Evolutionary conservation across 2,113 vertebrate genomes (phyloP).

Genomic region (Sapayoa aenigma): DNA sequence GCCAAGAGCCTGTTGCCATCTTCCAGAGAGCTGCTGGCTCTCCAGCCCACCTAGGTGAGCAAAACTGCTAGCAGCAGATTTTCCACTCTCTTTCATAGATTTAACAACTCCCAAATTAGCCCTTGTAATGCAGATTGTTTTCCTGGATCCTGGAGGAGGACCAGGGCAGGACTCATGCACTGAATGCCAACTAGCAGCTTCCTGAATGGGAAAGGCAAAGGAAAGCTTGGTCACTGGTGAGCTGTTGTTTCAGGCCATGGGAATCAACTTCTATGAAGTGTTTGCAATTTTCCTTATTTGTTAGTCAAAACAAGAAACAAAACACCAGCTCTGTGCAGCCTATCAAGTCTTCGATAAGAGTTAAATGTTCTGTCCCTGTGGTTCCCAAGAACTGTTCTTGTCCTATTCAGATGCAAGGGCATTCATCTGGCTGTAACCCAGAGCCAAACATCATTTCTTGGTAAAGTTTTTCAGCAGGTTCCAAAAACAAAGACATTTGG

Average conservation of each 20-base stretch:
- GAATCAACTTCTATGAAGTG: background rate
- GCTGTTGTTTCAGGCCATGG: background rate
- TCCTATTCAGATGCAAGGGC: background rate
- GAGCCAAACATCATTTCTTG: background rate
- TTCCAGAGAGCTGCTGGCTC: slow-evolving; percentile 69
- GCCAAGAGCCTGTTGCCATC: slow-evolving; percentile 59
- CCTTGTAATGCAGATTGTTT: background rate
- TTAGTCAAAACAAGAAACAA: background rate
- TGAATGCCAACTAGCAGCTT: background rate
- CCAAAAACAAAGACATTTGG: background rate
- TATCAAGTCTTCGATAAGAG: fast-evolving
- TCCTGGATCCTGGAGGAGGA: background rate
- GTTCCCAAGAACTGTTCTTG: background rate
- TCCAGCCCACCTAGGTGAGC: slow-evolving; percentile 74
- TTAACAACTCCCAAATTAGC: background rate
- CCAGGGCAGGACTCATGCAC: background rate
- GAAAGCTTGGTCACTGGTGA: background rate
- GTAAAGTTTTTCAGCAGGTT: background rate
- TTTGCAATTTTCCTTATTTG: background rate
- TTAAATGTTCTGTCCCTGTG: background rate
- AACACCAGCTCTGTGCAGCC: background rate
- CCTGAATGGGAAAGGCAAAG: background rate
- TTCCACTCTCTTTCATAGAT: background rate
- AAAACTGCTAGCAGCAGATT: background rate
- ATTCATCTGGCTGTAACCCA: background rate